phyloP scores from a whole-genome alignment of 2,888 invertebrate species.

The Cerastis rubricosa region DNA sequence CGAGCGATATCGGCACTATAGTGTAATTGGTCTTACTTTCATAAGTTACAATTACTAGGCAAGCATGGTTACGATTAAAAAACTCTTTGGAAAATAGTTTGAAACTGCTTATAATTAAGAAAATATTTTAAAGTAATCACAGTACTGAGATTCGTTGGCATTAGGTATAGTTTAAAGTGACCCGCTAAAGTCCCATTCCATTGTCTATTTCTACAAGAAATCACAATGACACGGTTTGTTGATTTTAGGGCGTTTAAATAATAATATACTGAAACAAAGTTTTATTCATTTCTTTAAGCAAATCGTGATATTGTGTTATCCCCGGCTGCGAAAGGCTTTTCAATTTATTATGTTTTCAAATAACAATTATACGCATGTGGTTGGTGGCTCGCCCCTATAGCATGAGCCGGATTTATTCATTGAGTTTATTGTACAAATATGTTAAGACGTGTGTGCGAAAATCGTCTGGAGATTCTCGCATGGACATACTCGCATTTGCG shows the following conservation, averaged over 20 bases:
- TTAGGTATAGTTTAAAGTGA: slow-evolving; percentile 20
- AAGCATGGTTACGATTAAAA: slow-evolving; percentile 29
- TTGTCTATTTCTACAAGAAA: slow-evolving; percentile 17
- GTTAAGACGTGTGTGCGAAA: background rate
- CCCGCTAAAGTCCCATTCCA: slow-evolving; percentile 20
- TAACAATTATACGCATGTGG: background rate
- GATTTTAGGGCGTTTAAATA: background rate
- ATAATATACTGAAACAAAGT: background rate
- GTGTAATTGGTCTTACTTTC: background rate
- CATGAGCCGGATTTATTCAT: background rate
- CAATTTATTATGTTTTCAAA: background rate
- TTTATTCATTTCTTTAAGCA: background rate
- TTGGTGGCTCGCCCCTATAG: background rate
- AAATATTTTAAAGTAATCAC: slow-evolving; percentile 50
- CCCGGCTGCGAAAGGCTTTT: background rate
- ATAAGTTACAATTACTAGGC: slow-evolving; percentile 10
- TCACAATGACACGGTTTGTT: background rate
- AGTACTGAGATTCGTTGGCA: slow-evolving; percentile 51
- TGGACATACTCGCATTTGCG: background rate
- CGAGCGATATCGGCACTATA: slow-evolving; percentile 34
- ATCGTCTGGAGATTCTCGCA: background rate
- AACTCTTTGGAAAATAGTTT: slow-evolving; percentile 9
- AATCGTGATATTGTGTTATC: background rate
- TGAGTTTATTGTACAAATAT: background rate
- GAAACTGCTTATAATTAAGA: slow-evolving; percentile 24